Conservation (phyloP, 1,140 invertebrate species). For the Argopecten irradians region DNA sequence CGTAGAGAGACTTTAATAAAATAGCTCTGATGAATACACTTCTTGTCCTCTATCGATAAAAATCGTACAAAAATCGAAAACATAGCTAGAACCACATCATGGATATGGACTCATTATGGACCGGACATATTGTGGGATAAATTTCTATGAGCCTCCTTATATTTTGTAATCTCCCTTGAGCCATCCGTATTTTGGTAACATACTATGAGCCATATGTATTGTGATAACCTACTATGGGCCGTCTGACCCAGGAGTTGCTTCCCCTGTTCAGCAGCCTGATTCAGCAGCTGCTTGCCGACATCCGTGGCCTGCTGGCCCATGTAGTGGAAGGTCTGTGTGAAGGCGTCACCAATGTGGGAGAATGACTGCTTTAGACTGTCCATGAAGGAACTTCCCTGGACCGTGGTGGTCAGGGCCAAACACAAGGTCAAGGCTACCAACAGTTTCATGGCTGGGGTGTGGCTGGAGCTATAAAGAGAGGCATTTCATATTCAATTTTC, state of each 20-base stretch:
- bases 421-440: neutral
- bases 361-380: neutral
- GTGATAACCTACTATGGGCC: constrained; percentile 5
- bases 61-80: too few species aligned
- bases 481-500: too few species aligned
- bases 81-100: too few species aligned
- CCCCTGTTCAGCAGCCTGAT: constrained; percentile 4
- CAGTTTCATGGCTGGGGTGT: neutral
- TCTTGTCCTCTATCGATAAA: too few species aligned
- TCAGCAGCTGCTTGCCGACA: neutral
- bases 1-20: too few species aligned
- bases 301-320: constrained; percentile 28
- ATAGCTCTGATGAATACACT: too few species aligned
- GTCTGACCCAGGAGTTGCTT: neutral
- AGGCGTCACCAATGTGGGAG: neutral
- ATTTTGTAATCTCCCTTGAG: too few species aligned
- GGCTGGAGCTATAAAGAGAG: neutral
- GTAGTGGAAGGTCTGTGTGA: neutral
- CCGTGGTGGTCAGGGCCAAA: neutral
- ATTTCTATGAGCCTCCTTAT: too few species aligned
- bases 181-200: too few species aligned
- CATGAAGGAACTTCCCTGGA: neutral
- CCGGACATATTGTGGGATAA: too few species aligned
- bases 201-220: too few species aligned
- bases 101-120: too few species aligned